Evolutionary conservation across 1,140 invertebrate species (phyloP), one percentile per base, ranked within the genome.

Genomic region (Sarcophaga bullata): DNA sequence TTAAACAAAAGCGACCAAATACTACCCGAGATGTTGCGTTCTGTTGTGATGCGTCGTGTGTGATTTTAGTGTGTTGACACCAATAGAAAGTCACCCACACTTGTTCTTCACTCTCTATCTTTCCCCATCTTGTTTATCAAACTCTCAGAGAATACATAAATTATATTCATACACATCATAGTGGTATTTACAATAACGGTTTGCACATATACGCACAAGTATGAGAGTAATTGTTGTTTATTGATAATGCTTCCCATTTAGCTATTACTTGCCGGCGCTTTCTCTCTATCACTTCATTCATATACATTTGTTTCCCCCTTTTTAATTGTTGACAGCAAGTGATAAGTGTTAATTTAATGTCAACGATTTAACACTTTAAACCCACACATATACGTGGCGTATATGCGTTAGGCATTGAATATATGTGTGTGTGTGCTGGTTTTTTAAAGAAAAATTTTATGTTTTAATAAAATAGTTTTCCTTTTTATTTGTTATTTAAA

Each of bases 341-440:
- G 17, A 25, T 19, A 68, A 68, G 62, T 68, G 62, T 68, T 68
- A 68, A 68, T 68, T 68, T 25, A 68, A 68, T 68, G 62, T 68
- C 62, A 68, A 68, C 5, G n/a, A 19, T 68, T 68, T 9, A 68
- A 68, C 62, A 68, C 62, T 68, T 68, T 5, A 68, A 68, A 25
- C 9, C 17, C 25, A 37, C 25, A 37, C 25, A 37, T 37, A 37
- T 37, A 37, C 25, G 25, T 37, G 25, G 1, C 25, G 25, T 37
- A 37, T 37, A 37, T 37, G 25, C 25, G 4, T 37, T 37, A 37
- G 25, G 1, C 1, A 4, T 37, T 37, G 25, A 4, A 37, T 37
- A 4, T 37, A 4, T 37, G 25, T 37, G 25, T 37, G 1, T 37
- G 25, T 2, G 25, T 37, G 25, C 25, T 37, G 1, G 4, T 37